These are phyloP conservation scores for Coptodon rendalli DNA, from an alignment of 2,113 vertebrate genomes.

Conservation along the genomic window DNA sequence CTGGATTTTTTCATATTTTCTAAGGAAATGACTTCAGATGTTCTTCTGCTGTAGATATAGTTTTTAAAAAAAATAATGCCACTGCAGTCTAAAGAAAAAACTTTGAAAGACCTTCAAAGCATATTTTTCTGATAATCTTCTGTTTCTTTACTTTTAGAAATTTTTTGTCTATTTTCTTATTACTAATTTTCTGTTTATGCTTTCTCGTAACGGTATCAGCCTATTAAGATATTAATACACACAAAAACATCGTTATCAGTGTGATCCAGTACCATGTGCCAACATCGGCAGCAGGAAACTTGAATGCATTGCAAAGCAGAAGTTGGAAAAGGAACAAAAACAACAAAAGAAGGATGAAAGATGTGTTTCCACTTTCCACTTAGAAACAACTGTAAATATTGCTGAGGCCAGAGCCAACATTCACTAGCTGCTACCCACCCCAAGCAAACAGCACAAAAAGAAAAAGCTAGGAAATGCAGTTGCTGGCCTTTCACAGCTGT, in stretches of 20 bases:
- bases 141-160: not conserved
- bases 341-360: constrained; percentile 14
- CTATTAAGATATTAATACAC: not conserved
- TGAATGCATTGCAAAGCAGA: not conserved
- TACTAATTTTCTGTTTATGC: not conserved
- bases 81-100: not conserved
- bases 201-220: not conserved
- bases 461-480: not conserved
- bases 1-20: not conserved
- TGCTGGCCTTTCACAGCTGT: not conserved
- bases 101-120: not conserved
- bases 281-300: not conserved
- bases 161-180: not conserved
- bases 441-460: not conserved
- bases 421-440: not conserved
- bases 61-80: not conserved
- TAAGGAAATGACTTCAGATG: not conserved
- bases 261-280: not conserved
- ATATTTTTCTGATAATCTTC: not conserved
- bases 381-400: constrained; percentile 9
- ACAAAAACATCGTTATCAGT: not conserved
- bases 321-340: constrained; percentile 4
- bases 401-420: not conserved
- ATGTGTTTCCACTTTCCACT: not conserved
- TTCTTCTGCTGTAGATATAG: not conserved